These are phyloP conservation scores for Laspeyria flexula DNA, from an alignment of 2,888 invertebrate species.

Conservation along the genomic window DNA sequence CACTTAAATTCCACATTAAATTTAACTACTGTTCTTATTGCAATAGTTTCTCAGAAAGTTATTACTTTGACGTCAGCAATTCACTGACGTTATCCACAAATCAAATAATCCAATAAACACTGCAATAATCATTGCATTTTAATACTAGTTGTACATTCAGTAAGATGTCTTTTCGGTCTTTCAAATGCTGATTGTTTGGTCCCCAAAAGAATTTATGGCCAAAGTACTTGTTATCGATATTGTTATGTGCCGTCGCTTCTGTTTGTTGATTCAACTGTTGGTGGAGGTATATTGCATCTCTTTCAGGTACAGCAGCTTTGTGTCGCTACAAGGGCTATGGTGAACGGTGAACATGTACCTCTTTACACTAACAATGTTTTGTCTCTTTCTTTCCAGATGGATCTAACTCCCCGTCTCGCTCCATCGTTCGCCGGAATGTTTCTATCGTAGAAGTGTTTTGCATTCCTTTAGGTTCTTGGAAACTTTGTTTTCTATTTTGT, in stretches of 20 bases:
- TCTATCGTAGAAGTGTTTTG: conserved; percentile 48
- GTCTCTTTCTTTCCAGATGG: conserved; percentile 83
- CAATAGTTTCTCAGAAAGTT: no score
- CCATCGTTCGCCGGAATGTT: conserved; percentile 44
- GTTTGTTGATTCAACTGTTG: conserved; percentile 69
- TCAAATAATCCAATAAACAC: no score
- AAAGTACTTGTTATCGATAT: conserved; percentile 37
- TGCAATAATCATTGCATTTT: no score
- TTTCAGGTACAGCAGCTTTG: conserved; percentile 67
- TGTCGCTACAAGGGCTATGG: conserved; percentile 67
- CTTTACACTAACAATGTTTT: conserved; percentile 71
- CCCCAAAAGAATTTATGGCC: conserved; percentile 17
- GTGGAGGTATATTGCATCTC: conserved; percentile 58
- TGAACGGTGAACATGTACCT: conserved; percentile 64
- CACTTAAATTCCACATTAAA: no score
- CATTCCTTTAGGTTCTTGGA: conserved; percentile 36
- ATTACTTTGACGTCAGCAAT: no score
- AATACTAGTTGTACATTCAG: no score
- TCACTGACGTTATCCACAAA: no score
- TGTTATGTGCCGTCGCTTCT: conserved; percentile 59
- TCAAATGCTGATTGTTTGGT: neutral
- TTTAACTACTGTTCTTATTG: no score
- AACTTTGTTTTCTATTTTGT: conserved; percentile 33
- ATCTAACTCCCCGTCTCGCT: conserved; percentile 58
- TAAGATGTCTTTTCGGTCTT: neutral